These are phyloP conservation scores for Meandrina meandrites DNA, from an alignment of 92 coral and sea anemone genomes.

Conservation along the genomic window DNA sequence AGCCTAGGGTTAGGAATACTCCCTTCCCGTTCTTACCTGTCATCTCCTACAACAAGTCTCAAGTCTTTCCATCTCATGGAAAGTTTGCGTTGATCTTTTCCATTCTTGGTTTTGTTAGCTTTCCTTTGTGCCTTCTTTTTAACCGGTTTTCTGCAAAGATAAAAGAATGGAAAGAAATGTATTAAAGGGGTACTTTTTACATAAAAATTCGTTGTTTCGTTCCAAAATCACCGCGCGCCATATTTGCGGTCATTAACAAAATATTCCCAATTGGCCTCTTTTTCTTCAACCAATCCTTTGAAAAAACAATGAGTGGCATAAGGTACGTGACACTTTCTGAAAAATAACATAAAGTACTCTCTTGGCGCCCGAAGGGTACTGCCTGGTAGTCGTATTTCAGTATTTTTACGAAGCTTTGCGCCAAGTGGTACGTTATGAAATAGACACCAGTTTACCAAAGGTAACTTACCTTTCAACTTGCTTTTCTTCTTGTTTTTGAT, in stretches of 20 bases:
- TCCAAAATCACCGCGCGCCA: too few species aligned
- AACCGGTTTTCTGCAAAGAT: slow-evolving; percentile 29
- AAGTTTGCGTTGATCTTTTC: slow-evolving; percentile 51
- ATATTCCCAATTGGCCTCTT: too few species aligned
- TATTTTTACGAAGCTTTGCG: background rate
- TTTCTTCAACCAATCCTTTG: too few species aligned
- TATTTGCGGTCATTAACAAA: too few species aligned
- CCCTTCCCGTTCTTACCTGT: slow-evolving; percentile 48
- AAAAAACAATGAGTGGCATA: too few species aligned
- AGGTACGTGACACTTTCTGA: too few species aligned
- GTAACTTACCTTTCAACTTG: slow-evolving; percentile 21
- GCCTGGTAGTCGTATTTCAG: too few species aligned
- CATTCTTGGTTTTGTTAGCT: slow-evolving; percentile 29
- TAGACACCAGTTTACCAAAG: background rate
- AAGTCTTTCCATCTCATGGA: slow-evolving; percentile 86
- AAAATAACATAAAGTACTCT: background rate
- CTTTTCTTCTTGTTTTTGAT: slow-evolving; percentile 17
- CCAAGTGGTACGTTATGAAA: background rate
- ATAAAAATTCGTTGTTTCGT: too few species aligned
- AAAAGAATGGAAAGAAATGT: background rate
- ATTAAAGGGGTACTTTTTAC: too few species aligned
- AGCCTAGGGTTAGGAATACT: background rate
- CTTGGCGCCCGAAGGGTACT: too few species aligned
- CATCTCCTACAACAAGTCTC: slow-evolving; percentile 70
- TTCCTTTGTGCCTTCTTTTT: slow-evolving; percentile 43